Conservation (phyloP, 1,140 invertebrate genomes). For the Drosophila triauraria region DNA sequence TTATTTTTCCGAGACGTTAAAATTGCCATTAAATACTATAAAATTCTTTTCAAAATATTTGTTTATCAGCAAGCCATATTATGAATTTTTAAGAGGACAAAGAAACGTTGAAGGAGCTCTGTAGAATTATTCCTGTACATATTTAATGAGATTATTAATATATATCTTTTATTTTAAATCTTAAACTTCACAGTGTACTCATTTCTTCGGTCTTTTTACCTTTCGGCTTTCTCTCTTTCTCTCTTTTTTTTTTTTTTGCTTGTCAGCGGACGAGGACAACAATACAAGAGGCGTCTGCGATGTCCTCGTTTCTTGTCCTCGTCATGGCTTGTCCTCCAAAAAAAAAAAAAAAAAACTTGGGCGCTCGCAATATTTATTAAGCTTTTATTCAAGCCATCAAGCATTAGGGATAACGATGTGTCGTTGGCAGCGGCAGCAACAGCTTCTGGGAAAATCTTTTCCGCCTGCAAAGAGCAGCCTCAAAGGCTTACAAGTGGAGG, state of each 20-base stretch:
- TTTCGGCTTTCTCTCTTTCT: background rate
- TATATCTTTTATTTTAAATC: background rate
- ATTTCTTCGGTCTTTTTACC: background rate
- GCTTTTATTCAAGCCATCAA: slow-evolving; percentile 80
- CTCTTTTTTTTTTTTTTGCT: slow-evolving; percentile 24
- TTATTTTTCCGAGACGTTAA: no score
- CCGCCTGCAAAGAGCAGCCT: slow-evolving; percentile 13
- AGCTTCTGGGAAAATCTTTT: slow-evolving; percentile 43
- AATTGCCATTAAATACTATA: no score
- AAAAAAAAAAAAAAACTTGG: slow-evolving; percentile 20
- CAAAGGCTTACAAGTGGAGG: slow-evolving; percentile 31
- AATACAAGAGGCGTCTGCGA: slow-evolving; percentile 11
- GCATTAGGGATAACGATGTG: slow-evolving; percentile 76
- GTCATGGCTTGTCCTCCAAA: slow-evolving; percentile 39
- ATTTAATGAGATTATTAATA: no score
- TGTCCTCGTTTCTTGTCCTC: slow-evolving; percentile 35
- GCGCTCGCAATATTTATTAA: slow-evolving; percentile 74
- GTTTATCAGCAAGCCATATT: no score
- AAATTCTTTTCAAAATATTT: no score
- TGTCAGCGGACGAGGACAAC: slow-evolving; percentile 25
- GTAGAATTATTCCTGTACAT: no score
- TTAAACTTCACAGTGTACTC: background rate
- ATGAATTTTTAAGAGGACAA: background rate
- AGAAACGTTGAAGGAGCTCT: no score
- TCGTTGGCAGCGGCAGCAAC: slow-evolving; percentile 36